Conservation (phyloP, 2,888 invertebrate genomes). For the Cerceris rybyensis region DNA sequence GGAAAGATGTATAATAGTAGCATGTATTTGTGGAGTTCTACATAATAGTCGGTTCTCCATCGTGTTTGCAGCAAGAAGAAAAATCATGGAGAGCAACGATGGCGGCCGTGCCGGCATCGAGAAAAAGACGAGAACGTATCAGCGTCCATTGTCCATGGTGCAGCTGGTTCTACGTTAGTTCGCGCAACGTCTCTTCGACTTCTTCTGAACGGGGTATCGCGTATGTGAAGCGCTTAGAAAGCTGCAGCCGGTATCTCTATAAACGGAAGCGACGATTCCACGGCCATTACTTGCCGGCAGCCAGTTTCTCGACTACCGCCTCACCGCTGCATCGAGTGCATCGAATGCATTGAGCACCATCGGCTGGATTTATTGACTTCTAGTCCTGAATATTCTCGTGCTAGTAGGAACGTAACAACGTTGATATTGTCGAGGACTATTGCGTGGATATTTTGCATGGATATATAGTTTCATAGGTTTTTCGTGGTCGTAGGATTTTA, state of each 20-base stretch:
- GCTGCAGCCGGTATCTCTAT: constrained; percentile 66
- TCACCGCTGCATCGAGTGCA: constrained; percentile 6
- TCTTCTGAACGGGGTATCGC: constrained; percentile 51
- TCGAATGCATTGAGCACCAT: constrained; percentile 34
- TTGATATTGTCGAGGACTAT: constrained; percentile 20
- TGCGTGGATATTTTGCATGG: constrained; percentile 5
- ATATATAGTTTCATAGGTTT: neutral
- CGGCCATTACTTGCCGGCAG: constrained; percentile 66
- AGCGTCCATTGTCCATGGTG: constrained; percentile 53
- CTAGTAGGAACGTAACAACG: constrained; percentile 42
- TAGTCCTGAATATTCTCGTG: constrained; percentile 53
- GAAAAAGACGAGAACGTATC: constrained; percentile 45
- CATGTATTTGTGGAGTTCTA: neutral
- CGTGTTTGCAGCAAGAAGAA: constrained; percentile 22
- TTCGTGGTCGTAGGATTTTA: neutral
- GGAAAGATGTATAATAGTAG: too few species aligned
- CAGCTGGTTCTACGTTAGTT: constrained; percentile 52
- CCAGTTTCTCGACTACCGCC: constrained; percentile 59
- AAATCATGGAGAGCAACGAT: constrained; percentile 14
- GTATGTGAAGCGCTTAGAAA: constrained; percentile 57
- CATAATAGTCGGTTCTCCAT: neutral
- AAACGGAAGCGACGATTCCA: constrained; percentile 71
- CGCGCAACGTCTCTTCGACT: constrained; percentile 52
- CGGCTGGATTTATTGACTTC: constrained; percentile 60
- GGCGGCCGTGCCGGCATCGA: constrained; percentile 1